Evolutionary conservation across 2,797 vertebrate species (phyloP).

Genomic region (Chrysocyon brachyurus): DNA sequence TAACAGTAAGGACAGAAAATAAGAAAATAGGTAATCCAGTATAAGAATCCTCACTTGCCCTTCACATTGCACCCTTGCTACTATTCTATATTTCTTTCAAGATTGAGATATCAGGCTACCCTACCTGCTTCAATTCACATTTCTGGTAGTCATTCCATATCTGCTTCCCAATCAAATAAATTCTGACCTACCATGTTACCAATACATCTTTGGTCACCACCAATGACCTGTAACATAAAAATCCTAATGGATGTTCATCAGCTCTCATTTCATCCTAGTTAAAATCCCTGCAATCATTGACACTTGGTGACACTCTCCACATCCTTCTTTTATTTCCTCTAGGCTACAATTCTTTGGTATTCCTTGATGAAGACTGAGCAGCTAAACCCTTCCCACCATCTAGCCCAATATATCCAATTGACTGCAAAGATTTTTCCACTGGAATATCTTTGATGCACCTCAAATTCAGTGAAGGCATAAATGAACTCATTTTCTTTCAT

Average conservation of each 20-base stretch:
- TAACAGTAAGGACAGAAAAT: background rate
- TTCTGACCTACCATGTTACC: background rate
- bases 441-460: background rate
- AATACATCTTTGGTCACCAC: background rate
- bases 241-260: background rate
- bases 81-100: background rate
- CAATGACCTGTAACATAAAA: background rate
- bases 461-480: background rate
- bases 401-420: background rate
- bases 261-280: background rate
- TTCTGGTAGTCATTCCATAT: background rate
- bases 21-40: background rate
- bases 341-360: background rate
- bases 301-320: background rate
- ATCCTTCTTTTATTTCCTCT: background rate
- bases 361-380: background rate
- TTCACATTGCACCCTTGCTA: background rate
- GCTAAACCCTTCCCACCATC: background rate
- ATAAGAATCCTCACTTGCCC: background rate
- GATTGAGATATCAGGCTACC: background rate
- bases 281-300: background rate
- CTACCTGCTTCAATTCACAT: background rate
- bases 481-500: constrained; percentile 10
- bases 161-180: background rate
- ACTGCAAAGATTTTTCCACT: background rate